Conservation (phyloP, 2,888 invertebrate genomes). For the Ormyrus pomaceus region DNA sequence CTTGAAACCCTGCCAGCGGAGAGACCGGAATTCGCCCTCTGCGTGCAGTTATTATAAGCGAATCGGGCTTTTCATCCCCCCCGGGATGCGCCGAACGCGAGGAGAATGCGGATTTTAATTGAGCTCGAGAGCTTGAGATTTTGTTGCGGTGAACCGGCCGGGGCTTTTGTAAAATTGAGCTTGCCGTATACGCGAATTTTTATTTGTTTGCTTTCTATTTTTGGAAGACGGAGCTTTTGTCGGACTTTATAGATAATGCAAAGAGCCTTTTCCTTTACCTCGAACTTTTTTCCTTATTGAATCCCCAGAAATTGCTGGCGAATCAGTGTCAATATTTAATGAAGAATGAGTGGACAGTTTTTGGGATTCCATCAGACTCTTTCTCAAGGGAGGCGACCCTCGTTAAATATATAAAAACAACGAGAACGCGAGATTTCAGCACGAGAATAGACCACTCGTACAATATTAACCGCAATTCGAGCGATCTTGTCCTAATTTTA, state of each 20-base stretch:
- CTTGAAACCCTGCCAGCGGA: constrained; percentile 37
- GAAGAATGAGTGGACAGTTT: constrained; percentile 19
- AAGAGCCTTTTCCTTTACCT: too few species aligned
- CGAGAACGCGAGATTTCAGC: neutral
- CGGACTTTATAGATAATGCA: too few species aligned
- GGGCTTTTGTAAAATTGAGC: neutral
- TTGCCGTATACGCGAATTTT: too few species aligned
- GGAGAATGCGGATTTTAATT: constrained; percentile 34
- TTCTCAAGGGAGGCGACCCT: neutral
- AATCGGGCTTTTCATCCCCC: constrained; percentile 31
- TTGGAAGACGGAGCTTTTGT: too few species aligned
- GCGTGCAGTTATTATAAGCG: constrained; percentile 34
- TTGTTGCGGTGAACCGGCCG: too few species aligned
- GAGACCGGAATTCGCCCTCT: neutral
- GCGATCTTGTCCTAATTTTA: too few species aligned
- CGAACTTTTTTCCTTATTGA: neutral
- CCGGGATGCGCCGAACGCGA: neutral
- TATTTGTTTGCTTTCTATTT: too few species aligned
- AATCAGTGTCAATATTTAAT: neutral
- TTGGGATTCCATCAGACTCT: neutral
- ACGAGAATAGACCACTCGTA: neutral
- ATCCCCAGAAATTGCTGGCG: neutral
- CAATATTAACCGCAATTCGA: too few species aligned
- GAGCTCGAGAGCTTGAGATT: neutral
- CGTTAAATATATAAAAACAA: constrained; percentile 1